These are phyloP conservation scores for Antitype chi DNA, from an alignment of 2,888 invertebrate genomes.

Conservation along the genomic window DNA sequence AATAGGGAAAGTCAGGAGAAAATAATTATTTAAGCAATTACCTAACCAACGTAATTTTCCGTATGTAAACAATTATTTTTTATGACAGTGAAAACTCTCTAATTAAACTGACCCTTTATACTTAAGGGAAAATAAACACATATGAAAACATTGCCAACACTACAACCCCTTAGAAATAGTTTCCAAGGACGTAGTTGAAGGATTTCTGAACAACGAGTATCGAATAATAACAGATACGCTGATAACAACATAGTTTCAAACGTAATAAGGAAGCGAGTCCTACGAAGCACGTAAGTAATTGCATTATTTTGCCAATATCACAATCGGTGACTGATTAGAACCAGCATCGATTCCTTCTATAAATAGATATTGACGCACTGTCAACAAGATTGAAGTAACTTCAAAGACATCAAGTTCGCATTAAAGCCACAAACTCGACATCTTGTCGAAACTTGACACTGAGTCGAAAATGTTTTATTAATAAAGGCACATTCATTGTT, in stretches of 20 bases:
- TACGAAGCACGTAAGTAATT: neutral
- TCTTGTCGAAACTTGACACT: constrained; percentile 63
- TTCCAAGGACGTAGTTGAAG: neutral
- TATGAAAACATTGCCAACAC: neutral
- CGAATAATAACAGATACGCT: neutral
- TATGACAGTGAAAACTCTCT: too few relatives aligned
- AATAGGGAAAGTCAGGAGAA: neutral
- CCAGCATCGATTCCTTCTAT: constrained; percentile 13
- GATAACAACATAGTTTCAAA: neutral
- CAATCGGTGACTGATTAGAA: constrained; percentile 6
- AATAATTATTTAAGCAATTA: neutral
- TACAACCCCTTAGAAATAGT: neutral
- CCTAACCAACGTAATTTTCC: neutral
- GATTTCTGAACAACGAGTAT: neutral
- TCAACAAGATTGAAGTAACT: constrained; percentile 34
- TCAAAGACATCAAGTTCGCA: constrained; percentile 44
- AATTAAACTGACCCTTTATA: too few relatives aligned
- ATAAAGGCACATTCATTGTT: constrained; percentile 63
- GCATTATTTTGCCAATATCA: constrained; percentile 18
- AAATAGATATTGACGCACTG: constrained; percentile 18
- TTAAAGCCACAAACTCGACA: constrained; percentile 56
- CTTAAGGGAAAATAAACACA: neutral
- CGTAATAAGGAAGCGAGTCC: neutral
- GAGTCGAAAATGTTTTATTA: constrained; percentile 59
- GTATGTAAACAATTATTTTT: too few relatives aligned